Evolutionary conservation across 2,113 vertebrate species (phyloP).

Genomic region (Brachypteracias leptosomus): DNA sequence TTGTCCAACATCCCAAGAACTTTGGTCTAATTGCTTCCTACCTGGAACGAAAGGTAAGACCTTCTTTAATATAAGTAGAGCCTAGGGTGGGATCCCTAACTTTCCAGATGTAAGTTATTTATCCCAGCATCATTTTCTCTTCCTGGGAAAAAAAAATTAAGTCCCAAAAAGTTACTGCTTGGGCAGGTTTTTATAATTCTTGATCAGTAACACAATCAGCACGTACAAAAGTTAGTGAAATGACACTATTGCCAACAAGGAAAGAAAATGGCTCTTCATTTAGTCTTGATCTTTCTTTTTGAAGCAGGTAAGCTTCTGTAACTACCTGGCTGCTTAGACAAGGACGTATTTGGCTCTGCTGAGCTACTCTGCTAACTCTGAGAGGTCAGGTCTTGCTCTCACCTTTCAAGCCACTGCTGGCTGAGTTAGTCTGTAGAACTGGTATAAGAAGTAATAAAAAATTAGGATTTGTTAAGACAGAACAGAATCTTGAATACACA

Average conservation of each 20-base stretch:
- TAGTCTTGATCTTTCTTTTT: background rate
- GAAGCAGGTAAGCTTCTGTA: background rate
- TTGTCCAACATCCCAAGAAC: slow-evolving; percentile 98
- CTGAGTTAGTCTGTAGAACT: background rate
- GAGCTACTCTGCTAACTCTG: background rate
- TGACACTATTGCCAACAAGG: background rate
- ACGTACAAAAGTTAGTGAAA: background rate
- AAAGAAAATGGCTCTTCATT: background rate
- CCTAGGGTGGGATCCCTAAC: background rate
- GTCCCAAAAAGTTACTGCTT: background rate
- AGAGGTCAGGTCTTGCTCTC: background rate
- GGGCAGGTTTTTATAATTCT: background rate
- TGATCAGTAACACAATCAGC: background rate
- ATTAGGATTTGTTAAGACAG: background rate
- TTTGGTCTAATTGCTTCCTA: slow-evolving; percentile 97
- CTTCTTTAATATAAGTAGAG: background rate
- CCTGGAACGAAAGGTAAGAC: slow-evolving; percentile 95
- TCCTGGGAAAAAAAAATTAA: background rate
- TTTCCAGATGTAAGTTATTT: slow-evolving; percentile 20
- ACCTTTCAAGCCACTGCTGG: background rate
- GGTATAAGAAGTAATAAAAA: background rate
- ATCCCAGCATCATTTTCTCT: background rate
- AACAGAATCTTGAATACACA: background rate
- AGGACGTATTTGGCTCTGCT: background rate
- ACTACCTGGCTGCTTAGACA: background rate